Evolutionary conservation across 1,140 invertebrate species (phyloP).

Genomic region (fruit fly (Drosophila melanogaster)): Release_6_plus_ISO1_MT NT_033777.3:17025001-17025500

Average conservation of each 20-base stretch:
- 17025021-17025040: slow-evolving; percentile 39
- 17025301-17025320: slow-evolving; percentile 16
- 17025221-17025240: slow-evolving; percentile 39
- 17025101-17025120: slow-evolving; percentile 1
- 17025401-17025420: slow-evolving; percentile 37
- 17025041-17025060: slow-evolving; percentile 61
- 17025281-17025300: slow-evolving; percentile 35
- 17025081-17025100: slow-evolving; percentile 19
- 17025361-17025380: neutral
- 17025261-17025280: slow-evolving; percentile 8
- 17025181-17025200: slow-evolving; percentile 32
- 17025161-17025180: slow-evolving; percentile 22
- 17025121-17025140: slow-evolving; percentile 17
- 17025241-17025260: slow-evolving; percentile 41
- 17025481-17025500: slow-evolving; percentile 76
- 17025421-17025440: slow-evolving; percentile 51
- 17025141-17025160: slow-evolving; percentile 9
- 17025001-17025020: slow-evolving; percentile 58
- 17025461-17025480: slow-evolving; percentile 59
- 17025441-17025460: slow-evolving; percentile 27
- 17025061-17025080: slow-evolving; percentile 18
- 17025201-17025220: slow-evolving; percentile 37
- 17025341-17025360: slow-evolving; percentile 1
- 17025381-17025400: neutral
- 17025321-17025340: slow-evolving; percentile 27